Evolutionary conservation across 1,140 invertebrate genomes (phyloP).

Genomic region (Danaus melanippus): DNA sequence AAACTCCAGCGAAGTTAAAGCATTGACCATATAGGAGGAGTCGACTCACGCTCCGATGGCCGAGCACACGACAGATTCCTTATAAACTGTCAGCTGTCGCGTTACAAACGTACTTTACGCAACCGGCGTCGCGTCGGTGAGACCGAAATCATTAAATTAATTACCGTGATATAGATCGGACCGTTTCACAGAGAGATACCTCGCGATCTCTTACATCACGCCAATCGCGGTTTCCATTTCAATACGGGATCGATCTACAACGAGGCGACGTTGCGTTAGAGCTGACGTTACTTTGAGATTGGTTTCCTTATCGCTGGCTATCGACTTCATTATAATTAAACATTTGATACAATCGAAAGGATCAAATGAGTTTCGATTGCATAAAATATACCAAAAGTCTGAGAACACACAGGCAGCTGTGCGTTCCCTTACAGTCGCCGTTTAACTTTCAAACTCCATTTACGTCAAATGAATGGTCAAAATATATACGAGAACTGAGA

Average conservation of each 20-base stretch:
- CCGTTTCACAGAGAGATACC: too few species aligned
- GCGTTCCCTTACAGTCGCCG: conserved; percentile 11
- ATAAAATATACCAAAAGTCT: conserved; percentile 25
- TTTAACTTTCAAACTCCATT: conserved; percentile 41
- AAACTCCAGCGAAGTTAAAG: conserved; percentile 24
- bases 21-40: conserved; percentile 10
- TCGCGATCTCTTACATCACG: too few species aligned
- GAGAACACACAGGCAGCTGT: conserved; percentile 29
- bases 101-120: too few species aligned
- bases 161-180: too few species aligned
- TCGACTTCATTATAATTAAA: conserved; percentile 28
- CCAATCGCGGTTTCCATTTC: conserved; percentile 17
- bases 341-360: conserved; percentile 26
- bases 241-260: conserved; percentile 10
- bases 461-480: conserved; percentile 33
- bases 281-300: neutral
- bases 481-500: too few species aligned
- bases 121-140: too few species aligned
- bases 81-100: too few species aligned
- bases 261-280: too few species aligned
- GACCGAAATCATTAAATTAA: too few species aligned
- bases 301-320: conserved; percentile 33
- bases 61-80: neutral
- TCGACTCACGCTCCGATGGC: conserved; percentile 5
- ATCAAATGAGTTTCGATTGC: conserved; percentile 25